phyloP scores from a whole-genome alignment of 2,797 vertebrate species.

The Thripadectes ignobilis region DNA sequence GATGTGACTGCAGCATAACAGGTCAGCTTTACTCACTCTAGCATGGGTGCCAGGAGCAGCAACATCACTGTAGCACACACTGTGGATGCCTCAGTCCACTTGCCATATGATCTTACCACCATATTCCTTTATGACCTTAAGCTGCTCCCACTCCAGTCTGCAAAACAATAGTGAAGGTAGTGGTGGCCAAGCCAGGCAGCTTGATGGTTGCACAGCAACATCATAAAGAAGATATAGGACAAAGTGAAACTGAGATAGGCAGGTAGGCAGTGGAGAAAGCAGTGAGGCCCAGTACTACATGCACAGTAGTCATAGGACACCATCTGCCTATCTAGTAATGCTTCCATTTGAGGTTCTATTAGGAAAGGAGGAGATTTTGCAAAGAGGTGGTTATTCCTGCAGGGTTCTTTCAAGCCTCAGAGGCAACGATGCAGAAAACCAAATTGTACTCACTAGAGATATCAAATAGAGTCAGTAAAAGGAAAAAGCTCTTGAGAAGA shows the following conservation, averaged over 20 bases:
- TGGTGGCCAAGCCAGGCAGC: background rate
- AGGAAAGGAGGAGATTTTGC: background rate
- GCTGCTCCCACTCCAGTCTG: accelerated
- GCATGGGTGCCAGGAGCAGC: background rate
- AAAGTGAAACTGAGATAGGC: background rate
- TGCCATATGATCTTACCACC: no score
- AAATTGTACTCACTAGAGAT: background rate
- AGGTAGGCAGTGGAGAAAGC: background rate
- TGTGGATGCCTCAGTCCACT: background rate
- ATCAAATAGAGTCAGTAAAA: background rate
- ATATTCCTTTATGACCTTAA: background rate
- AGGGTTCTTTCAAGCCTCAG: background rate
- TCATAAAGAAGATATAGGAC: background rate
- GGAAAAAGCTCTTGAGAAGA: background rate
- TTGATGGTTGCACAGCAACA: background rate
- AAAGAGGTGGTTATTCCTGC: background rate
- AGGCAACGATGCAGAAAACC: background rate
- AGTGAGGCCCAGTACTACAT: background rate
- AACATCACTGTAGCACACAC: accelerated
- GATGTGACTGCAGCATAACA: accelerated
- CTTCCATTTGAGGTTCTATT: background rate
- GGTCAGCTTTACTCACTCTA: background rate
- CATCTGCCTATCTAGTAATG: background rate
- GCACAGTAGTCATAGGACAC: background rate
- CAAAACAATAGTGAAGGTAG: background rate